These are phyloP conservation scores for Octopus sinensis DNA, from an alignment of 1,140 invertebrate species.

Conservation along the genomic window DNA sequence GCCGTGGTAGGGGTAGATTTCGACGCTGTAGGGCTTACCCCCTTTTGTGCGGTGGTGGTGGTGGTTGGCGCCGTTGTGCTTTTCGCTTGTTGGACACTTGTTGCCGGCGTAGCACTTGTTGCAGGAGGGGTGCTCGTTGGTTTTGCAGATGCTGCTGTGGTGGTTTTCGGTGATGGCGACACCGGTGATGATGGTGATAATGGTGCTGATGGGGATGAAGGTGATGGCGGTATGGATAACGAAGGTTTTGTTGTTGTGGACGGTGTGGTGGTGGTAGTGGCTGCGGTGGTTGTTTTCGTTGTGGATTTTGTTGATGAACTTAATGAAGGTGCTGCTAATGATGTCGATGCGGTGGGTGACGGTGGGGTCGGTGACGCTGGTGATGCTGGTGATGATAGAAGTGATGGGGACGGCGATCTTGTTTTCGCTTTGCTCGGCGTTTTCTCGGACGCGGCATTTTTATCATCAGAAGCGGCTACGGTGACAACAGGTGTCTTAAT, in stretches of 20 bases:
- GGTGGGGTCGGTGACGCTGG: slow-evolving; percentile 14
- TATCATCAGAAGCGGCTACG: no score
- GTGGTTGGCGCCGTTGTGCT: neutral
- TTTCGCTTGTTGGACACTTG: neutral
- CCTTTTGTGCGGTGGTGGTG: neutral
- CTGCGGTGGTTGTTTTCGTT: slow-evolving; percentile 9
- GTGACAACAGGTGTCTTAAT: no score
- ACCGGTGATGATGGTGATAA: neutral
- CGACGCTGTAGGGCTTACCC: neutral
- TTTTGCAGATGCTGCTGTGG: neutral
- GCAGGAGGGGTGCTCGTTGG: neutral
- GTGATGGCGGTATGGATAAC: neutral
- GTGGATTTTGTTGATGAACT: slow-evolving; percentile 11
- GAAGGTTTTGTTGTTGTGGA: neutral
- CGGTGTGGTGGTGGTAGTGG: neutral
- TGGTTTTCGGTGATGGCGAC: neutral
- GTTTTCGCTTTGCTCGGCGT: no score
- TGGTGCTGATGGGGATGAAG: neutral
- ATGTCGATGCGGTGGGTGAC: slow-evolving; percentile 1
- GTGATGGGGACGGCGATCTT: neutral
- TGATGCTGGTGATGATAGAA: slow-evolving; percentile 3
- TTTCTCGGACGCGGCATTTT: no score
- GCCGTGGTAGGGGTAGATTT: neutral
- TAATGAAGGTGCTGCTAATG: slow-evolving; percentile 14
- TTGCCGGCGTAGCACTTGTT: neutral